Evolutionary conservation across 2,113 vertebrate genomes (phyloP).

Genomic region (Petaurus breviceps): DNA sequence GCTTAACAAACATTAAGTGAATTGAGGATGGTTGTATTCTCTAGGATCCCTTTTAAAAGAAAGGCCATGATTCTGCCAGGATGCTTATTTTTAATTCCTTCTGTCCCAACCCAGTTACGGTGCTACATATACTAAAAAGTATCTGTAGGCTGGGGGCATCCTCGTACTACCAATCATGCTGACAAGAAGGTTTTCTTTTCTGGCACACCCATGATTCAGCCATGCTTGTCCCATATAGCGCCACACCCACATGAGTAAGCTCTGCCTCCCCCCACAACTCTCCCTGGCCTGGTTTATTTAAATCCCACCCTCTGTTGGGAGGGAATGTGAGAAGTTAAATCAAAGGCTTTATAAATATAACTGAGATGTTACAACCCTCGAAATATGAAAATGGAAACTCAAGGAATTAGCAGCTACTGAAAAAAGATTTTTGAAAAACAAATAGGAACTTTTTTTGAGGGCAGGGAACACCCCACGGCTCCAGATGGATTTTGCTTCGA

Average conservation of each 20-base stretch:
- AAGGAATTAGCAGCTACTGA: constrained; percentile 25
- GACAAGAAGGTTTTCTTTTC: constrained; percentile 56
- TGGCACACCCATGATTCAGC: constrained; percentile 58
- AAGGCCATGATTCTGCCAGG: background rate
- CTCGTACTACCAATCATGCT: constrained; percentile 36
- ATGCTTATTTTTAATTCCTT: background rate
- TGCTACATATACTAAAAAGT: background rate
- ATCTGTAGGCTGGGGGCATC: background rate
- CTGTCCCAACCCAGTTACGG: background rate
- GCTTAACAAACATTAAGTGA: background rate
- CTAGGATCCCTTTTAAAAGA: background rate
- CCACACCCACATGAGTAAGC: constrained; percentile 38
- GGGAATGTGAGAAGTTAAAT: constrained; percentile 63
- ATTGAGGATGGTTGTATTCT: background rate
- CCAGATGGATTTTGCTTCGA: constrained; percentile 13
- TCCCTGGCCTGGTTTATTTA: constrained; percentile 62
- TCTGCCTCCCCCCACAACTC: constrained; percentile 52
- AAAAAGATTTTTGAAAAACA: constrained; percentile 35
- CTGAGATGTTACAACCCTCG: constrained; percentile 42
- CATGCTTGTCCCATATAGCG: constrained; percentile 48
- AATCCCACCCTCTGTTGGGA: constrained; percentile 53
- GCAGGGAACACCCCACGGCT: background rate
- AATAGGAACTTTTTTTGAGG: constrained; percentile 26
- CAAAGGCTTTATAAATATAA: constrained; percentile 67
- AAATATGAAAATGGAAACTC: constrained; percentile 63